Evolutionary conservation across 2,113 vertebrate species (phyloP).

Genomic region (Greenwoodochromis staneri): DNA sequence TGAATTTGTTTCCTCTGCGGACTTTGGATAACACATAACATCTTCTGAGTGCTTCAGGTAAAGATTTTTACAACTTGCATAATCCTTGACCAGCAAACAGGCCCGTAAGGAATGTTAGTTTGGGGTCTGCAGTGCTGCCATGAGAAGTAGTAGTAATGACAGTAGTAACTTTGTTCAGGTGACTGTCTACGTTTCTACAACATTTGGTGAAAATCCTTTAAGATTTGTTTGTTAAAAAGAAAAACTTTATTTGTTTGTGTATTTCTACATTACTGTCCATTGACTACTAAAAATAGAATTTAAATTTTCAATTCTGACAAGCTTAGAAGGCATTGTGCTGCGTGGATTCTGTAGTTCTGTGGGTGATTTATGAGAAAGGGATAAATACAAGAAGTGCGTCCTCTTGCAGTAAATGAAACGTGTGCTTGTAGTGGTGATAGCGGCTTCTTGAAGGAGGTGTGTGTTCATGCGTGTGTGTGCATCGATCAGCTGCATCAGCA

Average conservation of each 20-base stretch:
- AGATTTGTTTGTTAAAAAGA: not conserved
- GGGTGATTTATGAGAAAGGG: not conserved
- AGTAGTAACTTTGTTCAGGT: not conserved
- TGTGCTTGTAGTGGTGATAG: not conserved
- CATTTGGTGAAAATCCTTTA: not conserved
- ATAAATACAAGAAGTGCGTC: not conserved
- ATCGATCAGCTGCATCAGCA: constrained; percentile 58
- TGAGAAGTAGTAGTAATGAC: not conserved
- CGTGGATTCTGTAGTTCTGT: not conserved
- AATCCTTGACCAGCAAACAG: not conserved
- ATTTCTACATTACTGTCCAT: not conserved
- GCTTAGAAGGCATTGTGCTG: not conserved
- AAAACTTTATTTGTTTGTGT: not conserved
- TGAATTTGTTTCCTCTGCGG: not conserved
- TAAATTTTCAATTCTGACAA: not conserved
- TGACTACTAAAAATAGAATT: not conserved
- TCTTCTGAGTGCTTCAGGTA: constrained; percentile 9
- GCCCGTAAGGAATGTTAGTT: not conserved
- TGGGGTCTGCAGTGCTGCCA: not conserved
- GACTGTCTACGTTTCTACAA: not conserved
- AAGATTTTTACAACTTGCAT: not conserved
- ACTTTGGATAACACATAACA: not conserved
- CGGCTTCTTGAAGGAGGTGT: not conserved
- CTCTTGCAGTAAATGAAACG: not conserved
- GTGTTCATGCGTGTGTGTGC: not conserved